These are phyloP conservation scores for Catharus fuscescens DNA, from an alignment of 2,113 vertebrate genomes.

Conservation along the genomic window DNA sequence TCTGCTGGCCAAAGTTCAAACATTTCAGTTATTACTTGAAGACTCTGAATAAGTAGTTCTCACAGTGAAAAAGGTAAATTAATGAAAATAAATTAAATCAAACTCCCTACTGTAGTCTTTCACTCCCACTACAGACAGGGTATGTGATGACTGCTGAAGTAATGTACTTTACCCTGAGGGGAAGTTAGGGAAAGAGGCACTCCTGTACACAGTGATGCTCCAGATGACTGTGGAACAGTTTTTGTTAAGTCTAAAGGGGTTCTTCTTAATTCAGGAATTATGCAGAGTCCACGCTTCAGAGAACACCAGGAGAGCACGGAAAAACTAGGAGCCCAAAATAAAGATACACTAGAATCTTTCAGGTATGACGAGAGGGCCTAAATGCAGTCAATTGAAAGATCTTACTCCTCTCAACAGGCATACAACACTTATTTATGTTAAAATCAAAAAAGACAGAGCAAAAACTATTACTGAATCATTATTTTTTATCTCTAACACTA, in stretches of 20 bases:
- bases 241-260: constrained; percentile 33
- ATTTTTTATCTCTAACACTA: not conserved
- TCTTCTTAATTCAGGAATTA: constrained; percentile 38
- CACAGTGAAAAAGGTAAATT: not conserved
- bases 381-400: not conserved
- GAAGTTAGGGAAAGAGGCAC: constrained; percentile 15
- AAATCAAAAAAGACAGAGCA: not conserved
- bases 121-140: not conserved
- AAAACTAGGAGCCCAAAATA: constrained; percentile 44
- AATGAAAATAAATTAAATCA: constrained; percentile 29
- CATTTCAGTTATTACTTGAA: not conserved
- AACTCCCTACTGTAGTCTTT: constrained; percentile 22
- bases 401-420: not conserved
- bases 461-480: not conserved
- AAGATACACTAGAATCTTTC: constrained; percentile 5
- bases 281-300: constrained; percentile 2
- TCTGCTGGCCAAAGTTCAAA: constrained; percentile 1
- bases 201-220: constrained; percentile 25
- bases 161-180: constrained; percentile 17
- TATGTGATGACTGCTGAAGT: constrained; percentile 15
- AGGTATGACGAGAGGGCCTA: not conserved
- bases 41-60: not conserved
- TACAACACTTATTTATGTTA: not conserved
- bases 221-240: constrained; percentile 7
- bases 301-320: not conserved